Percentiles rank a stretch among this genome's conserved stretches.
These are phyloP conservation scores for Fissipunctia ypsillon DNA, from an alignment of 2,888 invertebrate species.

Conservation along the genomic window DNA sequence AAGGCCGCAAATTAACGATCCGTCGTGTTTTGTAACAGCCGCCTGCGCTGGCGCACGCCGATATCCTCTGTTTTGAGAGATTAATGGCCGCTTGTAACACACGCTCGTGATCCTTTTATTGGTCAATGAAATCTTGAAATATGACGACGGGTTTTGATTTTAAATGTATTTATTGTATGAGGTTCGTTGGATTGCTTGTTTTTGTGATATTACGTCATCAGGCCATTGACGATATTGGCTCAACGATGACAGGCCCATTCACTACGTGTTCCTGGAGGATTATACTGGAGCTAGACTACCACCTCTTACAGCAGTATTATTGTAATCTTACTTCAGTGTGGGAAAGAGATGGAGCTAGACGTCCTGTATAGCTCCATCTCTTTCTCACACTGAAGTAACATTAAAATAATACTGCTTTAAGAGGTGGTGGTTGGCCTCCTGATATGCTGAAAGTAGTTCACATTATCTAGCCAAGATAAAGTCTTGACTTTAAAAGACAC, in stretches of 20 bases:
- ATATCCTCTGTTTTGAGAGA: conserved; percentile 49
- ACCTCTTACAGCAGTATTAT: too few species aligned
- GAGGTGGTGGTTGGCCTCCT: too few species aligned
- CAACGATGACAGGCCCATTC: too few species aligned
- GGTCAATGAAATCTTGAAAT: conserved; percentile 59
- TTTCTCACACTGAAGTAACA: too few species aligned
- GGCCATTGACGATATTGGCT: conserved; percentile 8
- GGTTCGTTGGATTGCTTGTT: conserved; percentile 18
- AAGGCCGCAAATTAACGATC: conserved; percentile 66
- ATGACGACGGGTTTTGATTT: conserved; percentile 52
- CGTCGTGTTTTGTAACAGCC: conserved; percentile 51
- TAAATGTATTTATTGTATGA: conserved; percentile 55
- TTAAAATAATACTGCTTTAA: too few species aligned
- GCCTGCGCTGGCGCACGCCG: conserved; percentile 47
- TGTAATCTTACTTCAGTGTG: too few species aligned
- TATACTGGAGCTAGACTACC: too few species aligned
- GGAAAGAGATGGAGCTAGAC: too few species aligned
- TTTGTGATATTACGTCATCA: conserved; percentile 25
- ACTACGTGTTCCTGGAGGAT: not conserved
- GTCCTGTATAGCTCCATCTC: too few species aligned
- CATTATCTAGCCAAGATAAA: too few species aligned
- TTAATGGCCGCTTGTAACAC: conserved; percentile 48
- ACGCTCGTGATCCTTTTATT: conserved; percentile 55
- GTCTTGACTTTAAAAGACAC: too few species aligned
- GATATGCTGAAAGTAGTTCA: not conserved